phyloP scores from a whole-genome alignment of 1,140 invertebrate genomes.

The Anadara kagoshimensis region DNA sequence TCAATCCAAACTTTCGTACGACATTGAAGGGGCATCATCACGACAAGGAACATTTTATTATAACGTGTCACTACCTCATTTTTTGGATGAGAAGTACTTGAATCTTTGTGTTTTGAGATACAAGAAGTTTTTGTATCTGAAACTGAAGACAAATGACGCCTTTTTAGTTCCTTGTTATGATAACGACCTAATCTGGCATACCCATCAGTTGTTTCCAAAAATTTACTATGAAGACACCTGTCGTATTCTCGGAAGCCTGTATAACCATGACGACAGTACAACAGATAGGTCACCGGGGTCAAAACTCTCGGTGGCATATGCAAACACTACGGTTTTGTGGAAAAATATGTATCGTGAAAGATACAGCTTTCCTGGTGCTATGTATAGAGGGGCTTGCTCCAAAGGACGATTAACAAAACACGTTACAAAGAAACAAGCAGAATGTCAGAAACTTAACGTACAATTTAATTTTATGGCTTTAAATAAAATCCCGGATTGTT shows the following conservation, averaged over 20 bases:
- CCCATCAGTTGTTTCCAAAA: conserved; percentile 74
- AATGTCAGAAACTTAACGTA: no score
- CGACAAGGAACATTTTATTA: conserved; percentile 72
- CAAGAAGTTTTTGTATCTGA: conserved; percentile 74
- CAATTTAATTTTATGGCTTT: conserved; percentile 7
- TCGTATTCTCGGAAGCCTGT: conserved; percentile 69
- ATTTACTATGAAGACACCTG: conserved; percentile 72
- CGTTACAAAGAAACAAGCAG: no score
- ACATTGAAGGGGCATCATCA: conserved; percentile 71
- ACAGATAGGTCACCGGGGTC: conserved; percentile 71
- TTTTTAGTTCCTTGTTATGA: conserved; percentile 77
- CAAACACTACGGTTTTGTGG: conserved; percentile 61
- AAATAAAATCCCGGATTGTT: no score
- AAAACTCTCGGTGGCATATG: conserved; percentile 64
- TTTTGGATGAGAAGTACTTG: conserved; percentile 72
- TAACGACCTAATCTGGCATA: conserved; percentile 76
- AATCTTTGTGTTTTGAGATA: conserved; percentile 72
- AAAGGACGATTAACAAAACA: background rate
- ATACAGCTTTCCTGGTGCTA: conserved; percentile 65
- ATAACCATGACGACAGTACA: conserved; percentile 73
- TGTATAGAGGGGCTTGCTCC: conserved; percentile 67
- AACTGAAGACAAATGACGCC: conserved; percentile 67
- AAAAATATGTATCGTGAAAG: conserved; percentile 58
- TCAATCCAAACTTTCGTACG: conserved; percentile 60
- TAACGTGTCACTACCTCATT: conserved; percentile 76